Percentiles rank a stretch among this genome's conserved stretches.
These are phyloP conservation scores for Cairina moschata DNA, from an alignment of 2,113 vertebrate genomes.

Conservation along the genomic window DNA sequence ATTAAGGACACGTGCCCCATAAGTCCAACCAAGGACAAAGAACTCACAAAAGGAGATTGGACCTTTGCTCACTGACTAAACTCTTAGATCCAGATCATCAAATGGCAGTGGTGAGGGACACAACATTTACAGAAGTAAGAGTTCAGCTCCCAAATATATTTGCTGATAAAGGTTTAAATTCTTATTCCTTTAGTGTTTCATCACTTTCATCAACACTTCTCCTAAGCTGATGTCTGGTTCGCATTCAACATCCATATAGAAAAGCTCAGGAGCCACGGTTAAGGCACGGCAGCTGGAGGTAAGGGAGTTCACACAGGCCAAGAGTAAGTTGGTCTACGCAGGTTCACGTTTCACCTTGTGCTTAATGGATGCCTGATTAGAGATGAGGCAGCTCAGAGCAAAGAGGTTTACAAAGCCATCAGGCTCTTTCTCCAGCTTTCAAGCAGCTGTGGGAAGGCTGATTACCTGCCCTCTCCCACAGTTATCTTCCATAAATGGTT, in stretches of 20 bases:
- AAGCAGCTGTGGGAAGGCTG: background rate
- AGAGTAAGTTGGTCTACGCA: background rate
- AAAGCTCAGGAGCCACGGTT: background rate
- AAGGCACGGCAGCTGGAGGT: background rate
- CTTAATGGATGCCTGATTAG: background rate
- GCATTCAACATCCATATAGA: background rate
- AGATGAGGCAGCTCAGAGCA: background rate
- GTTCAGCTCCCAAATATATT: background rate
- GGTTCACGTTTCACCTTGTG: background rate
- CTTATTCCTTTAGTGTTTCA: background rate
- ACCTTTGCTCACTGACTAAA: background rate
- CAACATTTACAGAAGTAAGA: background rate
- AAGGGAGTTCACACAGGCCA: background rate
- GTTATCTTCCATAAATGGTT: background rate
- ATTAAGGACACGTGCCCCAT: background rate
- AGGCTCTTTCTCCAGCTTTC: rapidly evolving
- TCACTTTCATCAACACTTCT: background rate
- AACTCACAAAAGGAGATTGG: background rate
- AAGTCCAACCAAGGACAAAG: background rate
- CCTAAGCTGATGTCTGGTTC: background rate
- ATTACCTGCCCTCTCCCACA: background rate
- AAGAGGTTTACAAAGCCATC: background rate
- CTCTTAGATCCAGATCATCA: background rate
- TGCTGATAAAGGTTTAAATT: background rate
- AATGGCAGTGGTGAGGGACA: background rate